These are phyloP conservation scores for Saccostrea cuccullata DNA, from an alignment of 1,140 invertebrate species.

Conservation along the genomic window DNA sequence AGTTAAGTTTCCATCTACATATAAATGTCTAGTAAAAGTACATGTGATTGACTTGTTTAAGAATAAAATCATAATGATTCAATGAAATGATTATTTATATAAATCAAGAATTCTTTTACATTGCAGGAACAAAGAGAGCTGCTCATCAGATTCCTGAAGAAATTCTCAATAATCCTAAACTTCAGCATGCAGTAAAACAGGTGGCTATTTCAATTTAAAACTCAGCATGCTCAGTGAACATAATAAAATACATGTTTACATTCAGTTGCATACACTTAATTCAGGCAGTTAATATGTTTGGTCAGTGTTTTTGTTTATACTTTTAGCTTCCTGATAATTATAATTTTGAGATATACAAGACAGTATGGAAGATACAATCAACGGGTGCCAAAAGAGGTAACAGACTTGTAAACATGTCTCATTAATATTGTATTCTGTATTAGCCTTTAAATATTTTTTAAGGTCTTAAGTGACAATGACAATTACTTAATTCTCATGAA, in stretches of 20 bases:
- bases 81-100: neutral
- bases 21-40: too few relatives aligned
- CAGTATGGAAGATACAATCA: conserved; percentile 95
- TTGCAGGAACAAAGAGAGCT: conserved; percentile 33
- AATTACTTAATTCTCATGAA: too few relatives aligned
- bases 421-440: too few relatives aligned
- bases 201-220: conserved; percentile 40
- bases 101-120: neutral
- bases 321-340: conserved; percentile 92
- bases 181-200: conserved; percentile 84
- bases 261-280: neutral
- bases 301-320: conserved; percentile 24
- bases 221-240: too few relatives aligned
- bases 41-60: too few relatives aligned
- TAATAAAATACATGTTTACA: neutral
- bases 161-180: conserved; percentile 87
- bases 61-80: neutral
- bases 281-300: neutral
- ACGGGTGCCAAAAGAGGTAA: conserved; percentile 85
- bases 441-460: too few relatives aligned
- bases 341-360: conserved; percentile 99
- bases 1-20: too few relatives aligned
- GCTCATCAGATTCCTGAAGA: conserved; percentile 85
- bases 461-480: too few relatives aligned
- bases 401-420: neutral